Percentiles rank a stretch among this genome's conserved stretches.
Conservation (phyloP, 2,888 invertebrate genomes). For the Himalopsyche kuldschensis region DNA sequence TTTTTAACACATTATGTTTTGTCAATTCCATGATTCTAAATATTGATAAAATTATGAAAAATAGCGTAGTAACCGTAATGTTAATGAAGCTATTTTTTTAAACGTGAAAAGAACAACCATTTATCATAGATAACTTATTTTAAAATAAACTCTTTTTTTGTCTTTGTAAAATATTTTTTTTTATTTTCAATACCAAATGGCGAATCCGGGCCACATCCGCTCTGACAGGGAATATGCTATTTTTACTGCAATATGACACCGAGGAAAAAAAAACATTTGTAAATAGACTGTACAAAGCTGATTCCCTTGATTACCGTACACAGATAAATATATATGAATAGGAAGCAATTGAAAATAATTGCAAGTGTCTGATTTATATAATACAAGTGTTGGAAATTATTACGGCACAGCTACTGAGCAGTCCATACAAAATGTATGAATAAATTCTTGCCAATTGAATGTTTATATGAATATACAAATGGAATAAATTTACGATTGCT, state of each 20-base stretch:
- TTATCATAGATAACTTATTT: no score
- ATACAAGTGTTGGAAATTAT: neutral
- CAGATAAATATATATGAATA: neutral
- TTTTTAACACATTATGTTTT: no score
- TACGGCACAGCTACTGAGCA: neutral
- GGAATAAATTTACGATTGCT: neutral
- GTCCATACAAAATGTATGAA: neutral
- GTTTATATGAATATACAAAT: neutral
- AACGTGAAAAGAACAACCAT: no score
- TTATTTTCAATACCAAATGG: no score
- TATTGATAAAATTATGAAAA: no score
- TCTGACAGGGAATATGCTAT: no score
- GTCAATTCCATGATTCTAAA: no score
- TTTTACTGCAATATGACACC: neutral
- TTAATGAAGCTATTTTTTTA: no score
- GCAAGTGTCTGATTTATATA: neutral
- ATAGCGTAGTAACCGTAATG: no score
- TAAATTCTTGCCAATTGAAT: neutral
- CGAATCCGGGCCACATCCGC: no score
- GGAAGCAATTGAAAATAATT: neutral
- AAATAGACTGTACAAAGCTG: neutral
- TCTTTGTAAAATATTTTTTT: no score
- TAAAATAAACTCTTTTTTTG: no score
- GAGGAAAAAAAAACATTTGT: neutral
- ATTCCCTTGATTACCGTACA: neutral